phyloP scores from a whole-genome alignment of 2,797 vertebrate genomes.

The Eulemur rubriventer region DNA sequence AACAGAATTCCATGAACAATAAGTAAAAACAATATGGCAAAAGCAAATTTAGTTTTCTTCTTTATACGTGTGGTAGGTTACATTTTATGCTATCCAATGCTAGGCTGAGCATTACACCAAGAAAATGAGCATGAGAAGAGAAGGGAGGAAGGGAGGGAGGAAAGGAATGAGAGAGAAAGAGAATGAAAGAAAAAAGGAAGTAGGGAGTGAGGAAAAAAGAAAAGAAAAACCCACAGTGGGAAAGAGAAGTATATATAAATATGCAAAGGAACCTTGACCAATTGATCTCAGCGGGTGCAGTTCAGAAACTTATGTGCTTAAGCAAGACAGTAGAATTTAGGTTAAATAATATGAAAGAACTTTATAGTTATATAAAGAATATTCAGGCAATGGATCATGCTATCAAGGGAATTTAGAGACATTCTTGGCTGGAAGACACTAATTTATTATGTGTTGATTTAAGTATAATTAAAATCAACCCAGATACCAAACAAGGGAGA shows the following conservation, averaged over 20 bases:
- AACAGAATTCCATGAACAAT: neutral
- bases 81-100: neutral
- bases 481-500: conserved; percentile 42
- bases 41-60: neutral
- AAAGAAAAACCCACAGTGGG: neutral
- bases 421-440: conserved; percentile 32
- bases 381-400: conserved; percentile 3
- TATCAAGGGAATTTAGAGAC: conserved; percentile 47
- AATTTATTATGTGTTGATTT: conserved; percentile 59
- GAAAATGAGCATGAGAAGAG: neutral
- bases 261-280: neutral
- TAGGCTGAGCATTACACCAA: neutral
- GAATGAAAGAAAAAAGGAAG: neutral
- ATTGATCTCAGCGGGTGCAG: conserved; percentile 8
- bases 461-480: conserved; percentile 65
- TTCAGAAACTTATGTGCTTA: conserved; percentile 40
- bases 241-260: neutral
- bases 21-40: neutral
- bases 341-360: conserved; percentile 29
- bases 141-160: fast-evolving
- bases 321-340: neutral
- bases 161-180: neutral
- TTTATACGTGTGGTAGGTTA: neutral
- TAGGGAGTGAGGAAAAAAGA: neutral
- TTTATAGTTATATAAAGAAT: neutral